A percentile compares a stretch with the other conserved stretches of the same genome.
phyloP scores from a whole-genome alignment of 1,140 invertebrate genomes.

The Bombus confusus region DNA sequence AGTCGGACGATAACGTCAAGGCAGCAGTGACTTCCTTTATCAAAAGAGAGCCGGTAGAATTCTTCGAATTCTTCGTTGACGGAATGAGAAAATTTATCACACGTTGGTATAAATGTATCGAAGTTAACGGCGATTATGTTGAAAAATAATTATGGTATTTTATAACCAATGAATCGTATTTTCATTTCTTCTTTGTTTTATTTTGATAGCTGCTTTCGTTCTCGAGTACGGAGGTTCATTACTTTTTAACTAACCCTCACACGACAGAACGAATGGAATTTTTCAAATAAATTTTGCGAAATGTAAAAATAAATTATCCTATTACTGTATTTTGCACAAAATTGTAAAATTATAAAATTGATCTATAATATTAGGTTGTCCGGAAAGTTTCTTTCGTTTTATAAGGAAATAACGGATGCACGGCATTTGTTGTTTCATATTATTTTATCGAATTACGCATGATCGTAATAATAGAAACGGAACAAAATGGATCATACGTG shows the following conservation, averaged over 20 bases:
- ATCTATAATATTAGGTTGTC: too few relatives aligned
- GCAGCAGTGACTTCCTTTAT: background rate
- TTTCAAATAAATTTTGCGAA: background rate
- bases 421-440: too few relatives aligned
- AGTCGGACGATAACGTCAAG: background rate
- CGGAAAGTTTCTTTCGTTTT: too few relatives aligned
- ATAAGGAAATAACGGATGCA: too few relatives aligned
- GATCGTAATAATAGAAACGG: too few relatives aligned
- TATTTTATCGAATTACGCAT: too few relatives aligned
- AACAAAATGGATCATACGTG: too few relatives aligned
- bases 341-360: too few relatives aligned
- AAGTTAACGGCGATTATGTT: background rate
- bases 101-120: background rate
- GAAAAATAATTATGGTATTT: background rate
- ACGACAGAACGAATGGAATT: background rate
- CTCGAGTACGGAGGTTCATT: background rate
- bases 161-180: background rate
- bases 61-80: background rate
- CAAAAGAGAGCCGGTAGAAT: background rate
- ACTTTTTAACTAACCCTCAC: background rate
- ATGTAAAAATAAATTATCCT: background rate
- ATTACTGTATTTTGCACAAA: too few relatives aligned
- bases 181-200: background rate
- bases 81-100: background rate
- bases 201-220: background rate